A percentile compares a stretch with the other conserved stretches of the same genome.
phyloP scores from a whole-genome alignment of 2,113 vertebrate genomes.

The Leptosomus discolor region DNA sequence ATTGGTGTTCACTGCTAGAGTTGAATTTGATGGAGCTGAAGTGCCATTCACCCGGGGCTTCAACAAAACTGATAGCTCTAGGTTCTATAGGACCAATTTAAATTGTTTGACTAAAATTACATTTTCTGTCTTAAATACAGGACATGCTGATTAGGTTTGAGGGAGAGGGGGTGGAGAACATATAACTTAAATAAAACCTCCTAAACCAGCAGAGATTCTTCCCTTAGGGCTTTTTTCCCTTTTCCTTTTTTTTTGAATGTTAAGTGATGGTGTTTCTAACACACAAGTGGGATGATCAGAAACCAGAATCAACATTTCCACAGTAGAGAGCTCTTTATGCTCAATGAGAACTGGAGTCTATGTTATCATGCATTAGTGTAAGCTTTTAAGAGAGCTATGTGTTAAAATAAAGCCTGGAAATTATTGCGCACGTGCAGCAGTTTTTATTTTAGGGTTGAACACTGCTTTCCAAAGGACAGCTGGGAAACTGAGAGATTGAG shows the following conservation, averaged over 20 bases:
- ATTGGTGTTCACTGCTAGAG: background rate
- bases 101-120: conserved; percentile 26
- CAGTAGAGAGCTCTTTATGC: background rate
- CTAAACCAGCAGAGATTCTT: background rate
- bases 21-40: conserved; percentile 20
- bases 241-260: background rate
- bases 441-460: background rate
- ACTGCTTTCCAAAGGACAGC: background rate
- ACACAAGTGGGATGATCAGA: background rate
- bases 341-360: background rate
- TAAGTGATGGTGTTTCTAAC: background rate
- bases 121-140: conserved; percentile 29
- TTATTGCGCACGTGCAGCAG: accelerated
- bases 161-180: background rate
- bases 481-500: background rate
- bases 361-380: background rate
- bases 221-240: background rate
- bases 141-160: background rate
- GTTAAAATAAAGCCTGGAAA: background rate
- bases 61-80: conserved; percentile 15
- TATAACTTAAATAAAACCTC: conserved; percentile 14
- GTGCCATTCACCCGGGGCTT: background rate
- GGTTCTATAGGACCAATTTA: background rate
- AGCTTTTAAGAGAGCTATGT: background rate
- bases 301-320: background rate